These are phyloP conservation scores for Aphrophora alni DNA, from an alignment of 2,888 invertebrate species.

Conservation along the genomic window DNA sequence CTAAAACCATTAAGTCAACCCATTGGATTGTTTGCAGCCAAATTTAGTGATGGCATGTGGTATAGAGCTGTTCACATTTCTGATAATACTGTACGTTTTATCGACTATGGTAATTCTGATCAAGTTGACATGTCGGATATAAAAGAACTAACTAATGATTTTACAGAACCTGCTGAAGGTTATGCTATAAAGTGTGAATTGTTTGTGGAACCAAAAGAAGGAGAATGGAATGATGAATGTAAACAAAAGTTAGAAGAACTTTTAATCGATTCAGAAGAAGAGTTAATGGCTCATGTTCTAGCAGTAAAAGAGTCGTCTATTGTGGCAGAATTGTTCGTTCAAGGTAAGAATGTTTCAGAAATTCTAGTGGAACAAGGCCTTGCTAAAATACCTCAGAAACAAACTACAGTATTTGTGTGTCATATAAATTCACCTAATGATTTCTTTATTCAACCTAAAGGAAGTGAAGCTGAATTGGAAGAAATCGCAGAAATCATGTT, in stretches of 20 bases:
- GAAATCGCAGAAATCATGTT: slow-evolving; percentile 66
- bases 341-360: slow-evolving; percentile 69
- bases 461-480: slow-evolving; percentile 64
- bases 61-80: slow-evolving; percentile 66
- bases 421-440: slow-evolving; percentile 72
- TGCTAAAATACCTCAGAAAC: slow-evolving; percentile 59
- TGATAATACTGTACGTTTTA: slow-evolving; percentile 70
- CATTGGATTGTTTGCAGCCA: slow-evolving; percentile 65
- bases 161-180: slow-evolving; percentile 33
- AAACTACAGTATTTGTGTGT: slow-evolving; percentile 67
- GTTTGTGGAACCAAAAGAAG: slow-evolving; percentile 21
- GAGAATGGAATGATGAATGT: neutral
- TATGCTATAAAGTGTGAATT: slow-evolving; percentile 32
- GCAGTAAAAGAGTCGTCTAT: slow-evolving; percentile 57
- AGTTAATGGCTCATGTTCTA: slow-evolving; percentile 28
- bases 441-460: slow-evolving; percentile 77
- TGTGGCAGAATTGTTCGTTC: slow-evolving; percentile 66
- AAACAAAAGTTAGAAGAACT: slow-evolving; percentile 57
- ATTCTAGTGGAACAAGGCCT: slow-evolving; percentile 60
- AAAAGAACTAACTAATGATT: slow-evolving; percentile 29
- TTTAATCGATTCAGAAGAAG: slow-evolving; percentile 54
- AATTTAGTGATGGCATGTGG: slow-evolving; percentile 70
- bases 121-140: slow-evolving; percentile 50
- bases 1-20: slow-evolving; percentile 15
- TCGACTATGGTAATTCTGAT: slow-evolving; percentile 82